Percentiles rank a stretch among this genome's conserved stretches.
These are phyloP conservation scores for Dissostichus mawsoni DNA, from an alignment of 2,113 vertebrate species.

Conservation along the genomic window DNA sequence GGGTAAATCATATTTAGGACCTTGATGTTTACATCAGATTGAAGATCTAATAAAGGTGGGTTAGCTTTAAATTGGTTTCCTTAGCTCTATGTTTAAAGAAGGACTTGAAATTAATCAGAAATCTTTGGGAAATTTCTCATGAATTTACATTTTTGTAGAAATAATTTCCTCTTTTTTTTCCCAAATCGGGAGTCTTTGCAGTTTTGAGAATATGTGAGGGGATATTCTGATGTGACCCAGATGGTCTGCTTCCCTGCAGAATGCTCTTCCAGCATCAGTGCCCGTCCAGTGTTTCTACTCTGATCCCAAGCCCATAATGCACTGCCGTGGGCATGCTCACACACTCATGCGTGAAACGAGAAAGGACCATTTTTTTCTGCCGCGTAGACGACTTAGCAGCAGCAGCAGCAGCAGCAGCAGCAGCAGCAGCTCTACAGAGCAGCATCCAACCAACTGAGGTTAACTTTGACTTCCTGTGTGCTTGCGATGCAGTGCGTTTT, in stretches of 20 bases:
- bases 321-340: constrained; percentile 69
- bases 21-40: not conserved
- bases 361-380: constrained; percentile 69
- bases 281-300: constrained; percentile 41
- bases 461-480: constrained; percentile 22
- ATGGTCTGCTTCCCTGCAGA: constrained; percentile 56
- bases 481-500: not conserved
- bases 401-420: not conserved
- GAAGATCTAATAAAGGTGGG: not conserved
- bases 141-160: too few species aligned
- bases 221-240: constrained; percentile 24
- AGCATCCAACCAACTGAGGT: constrained; percentile 15
- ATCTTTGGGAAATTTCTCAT: too few species aligned
- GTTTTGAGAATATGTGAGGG: not conserved
- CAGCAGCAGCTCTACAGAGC: constrained; percentile 10
- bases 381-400: constrained; percentile 27
- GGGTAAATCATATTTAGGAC: not conserved
- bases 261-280: constrained; percentile 48
- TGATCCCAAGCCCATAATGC: constrained; percentile 72
- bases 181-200: too few species aligned
- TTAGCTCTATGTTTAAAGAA: not conserved
- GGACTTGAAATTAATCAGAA: not conserved
- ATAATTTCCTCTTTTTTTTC: too few species aligned
- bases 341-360: constrained; percentile 78
- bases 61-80: not conserved